Evolutionary conservation across 2,797 vertebrate genomes (phyloP).

Genomic region (Sarcophilus harrisii): DNA sequence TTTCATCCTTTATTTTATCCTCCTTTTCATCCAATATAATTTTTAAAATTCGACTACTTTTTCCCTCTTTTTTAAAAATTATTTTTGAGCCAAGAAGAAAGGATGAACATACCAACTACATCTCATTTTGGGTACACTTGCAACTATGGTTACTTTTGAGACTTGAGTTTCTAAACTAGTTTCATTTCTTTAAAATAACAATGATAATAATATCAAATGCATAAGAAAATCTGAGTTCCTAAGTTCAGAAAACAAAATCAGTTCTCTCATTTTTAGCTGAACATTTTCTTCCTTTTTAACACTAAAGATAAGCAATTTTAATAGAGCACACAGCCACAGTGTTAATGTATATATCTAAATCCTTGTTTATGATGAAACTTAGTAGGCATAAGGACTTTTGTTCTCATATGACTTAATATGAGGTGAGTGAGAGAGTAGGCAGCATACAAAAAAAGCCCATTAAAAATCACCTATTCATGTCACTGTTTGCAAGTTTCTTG

Average conservation of each 20-base stretch:
- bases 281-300: slow-evolving; percentile 13
- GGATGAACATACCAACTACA: neutral
- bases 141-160: too few species aligned
- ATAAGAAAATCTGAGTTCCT: neutral
- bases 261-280: neutral
- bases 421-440: neutral
- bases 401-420: neutral
- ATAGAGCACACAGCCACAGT: neutral
- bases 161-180: slow-evolving; percentile 32
- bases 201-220: slow-evolving; percentile 42
- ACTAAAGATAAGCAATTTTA: neutral
- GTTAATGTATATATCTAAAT: neutral
- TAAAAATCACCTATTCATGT: neutral
- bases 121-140: slow-evolving; percentile 70
- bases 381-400: neutral
- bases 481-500: neutral
- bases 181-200: slow-evolving; percentile 37
- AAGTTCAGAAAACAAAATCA: neutral
- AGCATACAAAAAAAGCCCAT: neutral
- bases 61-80: slow-evolving; percentile 33
- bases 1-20: neutral
- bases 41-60: neutral
- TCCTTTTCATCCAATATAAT: neutral
- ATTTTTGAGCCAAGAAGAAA: slow-evolving; percentile 63
- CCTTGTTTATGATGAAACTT: neutral